Conservation (phyloP, 2,797 vertebrate species). For the Saxicola maurus region DNA sequence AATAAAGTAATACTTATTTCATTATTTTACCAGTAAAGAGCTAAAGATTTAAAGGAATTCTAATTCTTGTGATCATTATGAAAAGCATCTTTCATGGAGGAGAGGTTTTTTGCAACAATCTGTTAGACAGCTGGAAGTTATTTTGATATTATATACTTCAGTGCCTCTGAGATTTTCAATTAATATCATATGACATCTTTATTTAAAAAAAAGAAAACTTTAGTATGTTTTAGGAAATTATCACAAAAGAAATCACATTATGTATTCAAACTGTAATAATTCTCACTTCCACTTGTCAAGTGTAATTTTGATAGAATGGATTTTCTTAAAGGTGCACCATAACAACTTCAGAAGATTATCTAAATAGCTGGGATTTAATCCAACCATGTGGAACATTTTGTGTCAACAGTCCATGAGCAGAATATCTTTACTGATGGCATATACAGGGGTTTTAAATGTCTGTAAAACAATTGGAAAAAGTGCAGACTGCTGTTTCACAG, state of each 20-base stretch:
- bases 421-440: neutral
- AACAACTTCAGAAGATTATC: neutral
- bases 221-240: neutral
- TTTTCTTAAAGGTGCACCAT: neutral
- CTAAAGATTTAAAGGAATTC: neutral
- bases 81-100: neutral
- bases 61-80: neutral
- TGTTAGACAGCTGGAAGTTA: neutral
- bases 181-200: neutral
- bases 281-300: neutral
- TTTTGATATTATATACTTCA: neutral
- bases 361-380: neutral
- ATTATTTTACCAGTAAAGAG: neutral
- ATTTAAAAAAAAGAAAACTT: neutral
- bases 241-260: neutral
- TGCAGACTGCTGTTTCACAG: neutral
- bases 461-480: neutral
- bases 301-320: neutral
- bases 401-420: neutral
- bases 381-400: neutral
- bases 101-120: neutral
- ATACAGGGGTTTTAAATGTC: neutral
- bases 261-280: neutral
- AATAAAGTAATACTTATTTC: neutral
- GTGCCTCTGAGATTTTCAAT: neutral